Base-by-base conservation (phyloP, 2,888 invertebrate species). In the Neria commutata region DNA sequence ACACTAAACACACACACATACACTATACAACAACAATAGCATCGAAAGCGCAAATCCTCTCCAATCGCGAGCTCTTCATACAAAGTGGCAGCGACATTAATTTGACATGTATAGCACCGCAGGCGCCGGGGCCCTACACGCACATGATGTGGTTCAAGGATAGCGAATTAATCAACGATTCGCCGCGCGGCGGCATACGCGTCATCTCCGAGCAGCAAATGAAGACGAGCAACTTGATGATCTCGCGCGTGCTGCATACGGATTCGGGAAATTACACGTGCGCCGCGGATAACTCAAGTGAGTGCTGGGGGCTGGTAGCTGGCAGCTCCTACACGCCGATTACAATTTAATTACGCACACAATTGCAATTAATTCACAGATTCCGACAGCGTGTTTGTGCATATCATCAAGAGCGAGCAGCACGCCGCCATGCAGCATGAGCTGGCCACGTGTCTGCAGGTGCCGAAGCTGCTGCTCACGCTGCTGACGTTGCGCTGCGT, bases 31-130 rank as follows among this genome's bases (percentile, higher is more conserved):
- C n/a, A n/a, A n/a, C n/a, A n/a, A n/a, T n/a, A 94, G 94, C 94
- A 79, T 93, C 94, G 72, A 91, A 91, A 82, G 94, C 94, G 69
- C 91, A 91, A 85, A 94, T 94, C 78, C 85, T 91, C 78, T 91
- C 92, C 46, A 92, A 91, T 75, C 87, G 91, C 29, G 94, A 94
- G 83, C 84, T 93, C 79, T 92, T 91, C 84, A 91, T 94, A 81
- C 90, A 92, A 80, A 92, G 91, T 76, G 94, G 94, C 71, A 93
- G 92, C 77, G 93, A 94, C 86, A 93, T 94, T 84, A 94, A 94
- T 85, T 87, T 94, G 82, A 94, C 93, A 74, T 94, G 94, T 84
- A 87, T 91, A 76, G 92, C 92, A 63, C 87, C 90, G 73, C 88
- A 93, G 84, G 86, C 89, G 66, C 85, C 86, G 45, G 83, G 85